Base-by-base conservation (phyloP, 2,113 vertebrate genomes). In the Holacanthus passer region DNA sequence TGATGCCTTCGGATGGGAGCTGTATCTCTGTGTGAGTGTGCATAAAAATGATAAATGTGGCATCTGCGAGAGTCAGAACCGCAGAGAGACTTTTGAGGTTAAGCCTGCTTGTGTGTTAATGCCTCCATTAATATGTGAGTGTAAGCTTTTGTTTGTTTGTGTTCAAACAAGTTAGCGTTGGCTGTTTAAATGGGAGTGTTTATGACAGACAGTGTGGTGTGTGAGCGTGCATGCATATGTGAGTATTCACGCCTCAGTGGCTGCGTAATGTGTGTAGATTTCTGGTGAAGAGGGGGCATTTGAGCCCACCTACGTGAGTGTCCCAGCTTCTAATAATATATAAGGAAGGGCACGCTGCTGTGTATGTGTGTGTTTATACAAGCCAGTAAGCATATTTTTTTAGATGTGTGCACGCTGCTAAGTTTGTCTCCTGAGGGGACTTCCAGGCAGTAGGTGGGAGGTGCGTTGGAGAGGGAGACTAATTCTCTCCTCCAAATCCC, bases 401-500 rank as follows among this genome's bases (percentile, higher is more conserved):
- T 52, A 47, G 12, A 66, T 37, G 0, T 53, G 56, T 70, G 29
- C 29, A 41, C 43, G 48, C 59, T 86, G 72, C 56, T 78, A 82
- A 68, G 59, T 87, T 76, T 11, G 58, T 86, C 74, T 89, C 80
- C 59, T 56, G 64, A 76, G 87, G 82, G n/a, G 65, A 41, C 77
- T 76, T 70, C 62, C 52, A 83, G 69, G 76, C 47, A 62, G 77
- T 65, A 73, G 74, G 81, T 20, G 20, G 47, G 60, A 82, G 55
- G 58, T 2, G 13, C 6, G 12, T 48, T 27, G 27, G 58, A 80
- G 77, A 76, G 45, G 55, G 50, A 80, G 45, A 56, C 17, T 81
- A 83, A 85, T 79, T n/a, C 83, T 86, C 83, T 86, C 50, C 73
- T 82, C 67, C 50, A 85, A 90, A 89, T 89, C 81, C 80, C 68